phyloP scores from a whole-genome alignment of 2,797 vertebrate genomes.

The Distichodus sexfasciatus region DNA sequence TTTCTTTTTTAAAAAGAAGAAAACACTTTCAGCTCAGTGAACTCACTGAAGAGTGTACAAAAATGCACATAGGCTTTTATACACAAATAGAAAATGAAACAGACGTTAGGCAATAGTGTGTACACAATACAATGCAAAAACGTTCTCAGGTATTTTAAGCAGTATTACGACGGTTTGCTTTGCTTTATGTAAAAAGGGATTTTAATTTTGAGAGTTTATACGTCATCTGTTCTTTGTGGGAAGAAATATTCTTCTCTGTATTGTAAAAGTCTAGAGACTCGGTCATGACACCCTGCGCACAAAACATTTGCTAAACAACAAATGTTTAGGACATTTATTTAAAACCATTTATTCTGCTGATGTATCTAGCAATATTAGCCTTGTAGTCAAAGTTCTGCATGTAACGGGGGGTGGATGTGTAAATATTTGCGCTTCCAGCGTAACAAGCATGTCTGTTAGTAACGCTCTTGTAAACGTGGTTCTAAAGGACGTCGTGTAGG shows the following conservation, averaged over 20 bases:
- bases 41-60: not conserved
- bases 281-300: conserved; percentile 48
- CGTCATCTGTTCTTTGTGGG: not conserved
- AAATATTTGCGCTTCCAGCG: conserved; percentile 1
- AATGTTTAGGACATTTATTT: conserved; percentile 32
- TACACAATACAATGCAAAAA: conserved; percentile 34
- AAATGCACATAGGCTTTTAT: not conserved
- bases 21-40: not conserved
- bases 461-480: not conserved
- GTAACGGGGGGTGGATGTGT: not conserved
- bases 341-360: not conserved
- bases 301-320: conserved; percentile 13
- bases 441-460: conserved; percentile 22
- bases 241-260: not conserved
- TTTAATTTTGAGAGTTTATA: not conserved
- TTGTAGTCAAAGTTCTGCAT: conserved; percentile 21
- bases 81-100: not conserved
- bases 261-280: conserved; percentile 11
- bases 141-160: conserved; percentile 47
- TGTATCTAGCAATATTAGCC: conserved; percentile 3
- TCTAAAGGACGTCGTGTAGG: not conserved
- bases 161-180: conserved; percentile 28
- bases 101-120: not conserved
- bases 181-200: conserved; percentile 18
- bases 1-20: not conserved